A percentile compares a stretch with the other conserved stretches of the same genome.
Conservation (phyloP, 2,113 vertebrate species). For the Leptobrachium leishanense region DNA sequence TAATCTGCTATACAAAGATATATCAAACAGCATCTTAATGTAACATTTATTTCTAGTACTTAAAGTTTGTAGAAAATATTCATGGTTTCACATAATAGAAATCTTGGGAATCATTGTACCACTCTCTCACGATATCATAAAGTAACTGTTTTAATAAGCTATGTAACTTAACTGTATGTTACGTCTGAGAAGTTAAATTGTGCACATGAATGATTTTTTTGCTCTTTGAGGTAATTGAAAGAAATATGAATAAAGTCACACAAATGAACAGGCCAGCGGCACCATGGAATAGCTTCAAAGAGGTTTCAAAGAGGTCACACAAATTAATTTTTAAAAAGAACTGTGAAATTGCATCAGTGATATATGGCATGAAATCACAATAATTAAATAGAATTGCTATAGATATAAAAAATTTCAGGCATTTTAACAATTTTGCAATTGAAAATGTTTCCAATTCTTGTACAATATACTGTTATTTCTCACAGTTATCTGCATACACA, state of each 20-base stretch:
- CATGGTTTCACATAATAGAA: no score
- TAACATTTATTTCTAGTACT: no score
- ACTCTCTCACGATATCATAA: neutral
- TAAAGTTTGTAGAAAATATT: no score
- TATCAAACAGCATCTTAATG: no score
- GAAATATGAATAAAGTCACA: conserved; percentile 79
- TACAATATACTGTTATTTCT: conserved; percentile 84
- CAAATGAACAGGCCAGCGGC: conserved; percentile 81
- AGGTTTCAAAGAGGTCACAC: conserved; percentile 81
- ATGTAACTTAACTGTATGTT: conserved; percentile 12
- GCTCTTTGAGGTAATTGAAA: conserved; percentile 87
- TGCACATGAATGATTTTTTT: conserved; percentile 42
- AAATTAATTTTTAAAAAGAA: conserved; percentile 91
- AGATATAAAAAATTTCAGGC: conserved; percentile 77
- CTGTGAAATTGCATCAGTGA: conserved; percentile 89
- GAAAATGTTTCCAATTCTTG: conserved; percentile 82
- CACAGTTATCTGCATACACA: conserved; percentile 74
- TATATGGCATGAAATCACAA: conserved; percentile 87
- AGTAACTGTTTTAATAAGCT: neutral
- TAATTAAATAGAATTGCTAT: conserved; percentile 91
- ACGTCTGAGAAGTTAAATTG: conserved; percentile 19
- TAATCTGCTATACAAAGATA: no score
- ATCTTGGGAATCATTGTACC: no score
- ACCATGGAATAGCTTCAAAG: conserved; percentile 76
- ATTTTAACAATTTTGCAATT: conserved; percentile 78